Conservation (phyloP, 2,113 vertebrate species). For the Poicephalus meyeri region DNA sequence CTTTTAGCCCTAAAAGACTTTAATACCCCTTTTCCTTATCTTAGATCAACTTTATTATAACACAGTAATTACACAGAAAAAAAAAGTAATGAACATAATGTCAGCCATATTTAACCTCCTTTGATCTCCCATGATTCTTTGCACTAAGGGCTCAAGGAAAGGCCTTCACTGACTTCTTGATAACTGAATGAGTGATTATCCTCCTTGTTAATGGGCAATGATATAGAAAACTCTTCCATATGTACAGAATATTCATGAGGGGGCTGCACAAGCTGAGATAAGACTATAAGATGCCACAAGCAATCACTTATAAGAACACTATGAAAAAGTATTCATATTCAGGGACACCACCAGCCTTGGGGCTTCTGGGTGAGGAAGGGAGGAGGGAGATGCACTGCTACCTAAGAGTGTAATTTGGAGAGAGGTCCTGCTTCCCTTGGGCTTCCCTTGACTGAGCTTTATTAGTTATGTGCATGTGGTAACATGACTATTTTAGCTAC, state of each 20-base stretch:
- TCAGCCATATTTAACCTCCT: slow-evolving; percentile 81
- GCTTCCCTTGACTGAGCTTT: not conserved
- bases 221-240: slow-evolving; percentile 90
- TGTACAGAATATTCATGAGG: slow-evolving; percentile 99
- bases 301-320: slow-evolving; percentile 73
- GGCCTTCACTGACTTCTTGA: slow-evolving; percentile 91
- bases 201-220: slow-evolving; percentile 96
- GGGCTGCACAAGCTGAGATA: slow-evolving; percentile 95
- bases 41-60: slow-evolving; percentile 76
- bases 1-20: slow-evolving; percentile 82
- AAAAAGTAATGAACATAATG: slow-evolving; percentile 74
- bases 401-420: not conserved
- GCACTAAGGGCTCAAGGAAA: slow-evolving; percentile 74
- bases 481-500: not conserved
- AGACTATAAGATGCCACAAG: slow-evolving; percentile 83
- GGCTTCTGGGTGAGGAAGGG: not conserved
- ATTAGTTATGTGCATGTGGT: too few species aligned
- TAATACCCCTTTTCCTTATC: slow-evolving; percentile 79
- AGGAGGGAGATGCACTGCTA: not conserved
- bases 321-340: slow-evolving; percentile 41
- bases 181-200: slow-evolving; percentile 99
- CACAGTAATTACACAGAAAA: slow-evolving; percentile 75
- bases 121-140: slow-evolving; percentile 75
- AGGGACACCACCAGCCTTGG: not conserved
- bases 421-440: not conserved